phyloP scores from a whole-genome alignment of 2,888 invertebrate genomes.

The Nomada ferruginata region DNA sequence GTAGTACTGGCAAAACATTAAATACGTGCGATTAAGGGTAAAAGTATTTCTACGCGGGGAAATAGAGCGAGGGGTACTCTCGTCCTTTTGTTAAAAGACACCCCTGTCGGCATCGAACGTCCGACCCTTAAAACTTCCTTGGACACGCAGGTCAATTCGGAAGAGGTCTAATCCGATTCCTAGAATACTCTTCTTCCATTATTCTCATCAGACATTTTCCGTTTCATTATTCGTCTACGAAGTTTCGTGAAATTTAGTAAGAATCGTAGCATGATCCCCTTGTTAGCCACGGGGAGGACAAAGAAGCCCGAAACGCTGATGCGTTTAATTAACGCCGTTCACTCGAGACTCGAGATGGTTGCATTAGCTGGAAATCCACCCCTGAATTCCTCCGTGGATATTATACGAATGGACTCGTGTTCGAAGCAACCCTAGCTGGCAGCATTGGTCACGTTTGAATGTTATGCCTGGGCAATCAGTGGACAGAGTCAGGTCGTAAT shows the following conservation, averaged over 20 bases:
- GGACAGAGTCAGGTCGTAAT: constrained; percentile 57
- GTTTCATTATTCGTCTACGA: background rate
- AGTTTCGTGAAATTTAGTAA: background rate
- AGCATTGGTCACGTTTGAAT: constrained; percentile 34
- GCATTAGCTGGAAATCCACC: constrained; percentile 48
- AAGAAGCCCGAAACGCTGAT: constrained; percentile 44
- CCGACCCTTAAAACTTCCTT: background rate
- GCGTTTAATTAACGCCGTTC: constrained; percentile 60
- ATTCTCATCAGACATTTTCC: background rate
- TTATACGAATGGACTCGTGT: background rate
- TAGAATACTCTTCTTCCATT: background rate
- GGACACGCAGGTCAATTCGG: background rate
- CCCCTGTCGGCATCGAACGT: constrained; percentile 35
- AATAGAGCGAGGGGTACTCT: no score
- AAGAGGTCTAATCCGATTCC: background rate
- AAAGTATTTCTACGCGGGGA: constrained; percentile 37
- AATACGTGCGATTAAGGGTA: constrained; percentile 48
- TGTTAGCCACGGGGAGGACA: background rate
- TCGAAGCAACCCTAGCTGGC: constrained; percentile 9
- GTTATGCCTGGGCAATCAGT: constrained; percentile 70
- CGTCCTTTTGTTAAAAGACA: constrained; percentile 46
- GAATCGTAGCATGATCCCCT: no score
- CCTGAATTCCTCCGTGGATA: constrained; percentile 5
- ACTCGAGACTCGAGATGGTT: constrained; percentile 48
- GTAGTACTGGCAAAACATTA: constrained; percentile 35